Percentiles rank a stretch among this genome's conserved stretches.
Evolutionary conservation across 2,113 vertebrate species (phyloP).

Genomic region (Aplodontia rufa): DNA sequence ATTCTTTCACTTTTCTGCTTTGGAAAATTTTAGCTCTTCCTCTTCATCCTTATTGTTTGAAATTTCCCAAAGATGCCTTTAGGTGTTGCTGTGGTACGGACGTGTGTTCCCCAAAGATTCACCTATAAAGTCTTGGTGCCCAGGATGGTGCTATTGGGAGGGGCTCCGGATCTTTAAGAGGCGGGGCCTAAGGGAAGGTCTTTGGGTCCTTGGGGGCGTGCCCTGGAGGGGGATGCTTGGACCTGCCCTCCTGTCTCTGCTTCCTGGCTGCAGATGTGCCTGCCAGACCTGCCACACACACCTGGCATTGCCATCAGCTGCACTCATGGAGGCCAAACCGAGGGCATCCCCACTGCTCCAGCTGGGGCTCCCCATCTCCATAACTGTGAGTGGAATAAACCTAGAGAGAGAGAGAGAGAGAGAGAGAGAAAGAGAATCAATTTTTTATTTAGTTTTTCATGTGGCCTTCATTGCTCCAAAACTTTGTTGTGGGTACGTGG

Average conservation of each 20-base stretch:
- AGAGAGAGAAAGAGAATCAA: no score
- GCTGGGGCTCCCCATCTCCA: no score
- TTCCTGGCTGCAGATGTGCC: not conserved
- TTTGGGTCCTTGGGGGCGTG: not conserved
- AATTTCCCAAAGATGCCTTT: not conserved
- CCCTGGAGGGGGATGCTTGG: not conserved
- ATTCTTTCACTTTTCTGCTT: not conserved
- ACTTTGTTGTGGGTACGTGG: no score
- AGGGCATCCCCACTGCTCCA: no score
- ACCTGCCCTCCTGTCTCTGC: not conserved
- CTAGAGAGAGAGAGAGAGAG: no score
- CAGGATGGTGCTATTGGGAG: not conserved
- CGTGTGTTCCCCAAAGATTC: not conserved
- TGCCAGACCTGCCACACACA: not conserved
- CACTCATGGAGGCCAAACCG: not conserved
- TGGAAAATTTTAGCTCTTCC: not conserved
- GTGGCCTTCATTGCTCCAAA: no score
- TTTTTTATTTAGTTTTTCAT: no score
- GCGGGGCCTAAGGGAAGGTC: not conserved
- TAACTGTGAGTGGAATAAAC: not conserved
- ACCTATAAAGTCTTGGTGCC: no score
- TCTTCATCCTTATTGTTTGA: no score
- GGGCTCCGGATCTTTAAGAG: not conserved
- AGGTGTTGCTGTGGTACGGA: not conserved
- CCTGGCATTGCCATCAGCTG: not conserved